These are phyloP conservation scores for Arctia plantaginis DNA, from an alignment of 2,888 invertebrate genomes.

Conservation along the genomic window DNA sequence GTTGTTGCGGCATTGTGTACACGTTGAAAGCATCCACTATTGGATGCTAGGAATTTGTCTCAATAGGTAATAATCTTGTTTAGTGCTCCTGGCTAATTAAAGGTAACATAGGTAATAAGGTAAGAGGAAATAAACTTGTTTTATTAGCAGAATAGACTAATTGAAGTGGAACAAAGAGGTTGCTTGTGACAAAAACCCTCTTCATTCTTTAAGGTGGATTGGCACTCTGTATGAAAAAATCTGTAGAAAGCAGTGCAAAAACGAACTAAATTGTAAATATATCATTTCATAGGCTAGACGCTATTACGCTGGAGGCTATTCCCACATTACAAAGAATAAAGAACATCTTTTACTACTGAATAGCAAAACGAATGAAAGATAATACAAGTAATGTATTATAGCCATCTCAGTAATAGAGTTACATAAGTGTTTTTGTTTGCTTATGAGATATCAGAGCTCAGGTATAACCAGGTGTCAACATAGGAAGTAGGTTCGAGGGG, in stretches of 20 bases:
- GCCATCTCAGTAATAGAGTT: constrained; percentile 19
- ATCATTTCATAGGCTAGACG: too few species aligned
- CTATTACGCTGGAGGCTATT: too few species aligned
- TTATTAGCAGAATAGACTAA: neutral
- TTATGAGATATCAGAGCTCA: constrained; percentile 52
- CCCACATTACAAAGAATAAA: neutral
- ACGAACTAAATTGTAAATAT: neutral
- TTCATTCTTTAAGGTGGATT: too few species aligned
- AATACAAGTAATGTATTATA: constrained; percentile 19
- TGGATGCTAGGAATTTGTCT: constrained; percentile 25
- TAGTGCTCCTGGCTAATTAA: constrained; percentile 28
- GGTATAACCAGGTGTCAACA: constrained; percentile 52
- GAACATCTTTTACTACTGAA: neutral
- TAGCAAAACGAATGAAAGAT: too few species aligned
- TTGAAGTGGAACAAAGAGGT: neutral
- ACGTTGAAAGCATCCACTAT: neutral
- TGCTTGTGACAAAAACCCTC: too few species aligned
- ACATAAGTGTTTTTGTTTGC: constrained; percentile 49
- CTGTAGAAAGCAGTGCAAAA: neutral
- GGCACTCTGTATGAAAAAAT: too few species aligned
- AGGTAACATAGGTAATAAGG: neutral
- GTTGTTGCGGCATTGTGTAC: neutral
- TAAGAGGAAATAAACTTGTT: neutral
- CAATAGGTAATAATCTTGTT: constrained; percentile 39
- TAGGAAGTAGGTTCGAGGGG: constrained; percentile 38